Percentiles rank a stretch among this genome's conserved stretches.
These are phyloP conservation scores for Philonicus albiceps DNA, from an alignment of 2,888 invertebrate species.

Conservation along the genomic window DNA sequence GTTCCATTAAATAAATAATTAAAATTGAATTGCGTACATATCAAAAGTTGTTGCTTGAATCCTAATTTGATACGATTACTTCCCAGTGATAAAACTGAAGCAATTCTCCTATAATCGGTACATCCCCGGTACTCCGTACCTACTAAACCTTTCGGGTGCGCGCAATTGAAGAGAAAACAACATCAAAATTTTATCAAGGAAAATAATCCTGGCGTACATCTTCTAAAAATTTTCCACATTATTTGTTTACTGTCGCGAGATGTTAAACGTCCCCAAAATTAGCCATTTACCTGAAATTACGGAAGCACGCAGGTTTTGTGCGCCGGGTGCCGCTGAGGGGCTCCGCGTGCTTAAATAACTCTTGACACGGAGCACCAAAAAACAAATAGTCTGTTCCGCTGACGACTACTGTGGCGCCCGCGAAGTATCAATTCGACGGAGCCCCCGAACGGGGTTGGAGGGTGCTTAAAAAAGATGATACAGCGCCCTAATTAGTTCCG, in stretches of 20 bases:
- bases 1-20: too few relatives aligned
- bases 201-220: not conserved
- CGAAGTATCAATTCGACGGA: not conserved
- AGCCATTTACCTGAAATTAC: constrained; percentile 8
- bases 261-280: not conserved
- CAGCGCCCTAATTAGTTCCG: constrained; percentile 36
- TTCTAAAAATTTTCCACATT: not conserved
- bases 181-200: not conserved
- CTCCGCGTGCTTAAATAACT: constrained; percentile 1
- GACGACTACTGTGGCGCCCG: not conserved
- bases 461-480: constrained; percentile 32
- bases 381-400: not conserved
- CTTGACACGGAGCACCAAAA: not conserved
- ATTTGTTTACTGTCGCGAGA: not conserved
- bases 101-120: not conserved
- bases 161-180: not conserved
- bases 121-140: not conserved
- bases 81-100: not conserved
- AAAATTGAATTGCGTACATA: too few relatives aligned
- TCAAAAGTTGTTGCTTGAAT: not conserved
- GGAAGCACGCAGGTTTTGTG: not conserved
- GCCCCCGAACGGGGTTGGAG: not conserved
- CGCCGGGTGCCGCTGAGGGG: not conserved
- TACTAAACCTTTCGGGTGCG: not conserved
- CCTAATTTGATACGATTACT: not conserved